These are phyloP conservation scores for Melipona beecheii DNA, from an alignment of 2,888 invertebrate species.

Conservation along the genomic window DNA sequence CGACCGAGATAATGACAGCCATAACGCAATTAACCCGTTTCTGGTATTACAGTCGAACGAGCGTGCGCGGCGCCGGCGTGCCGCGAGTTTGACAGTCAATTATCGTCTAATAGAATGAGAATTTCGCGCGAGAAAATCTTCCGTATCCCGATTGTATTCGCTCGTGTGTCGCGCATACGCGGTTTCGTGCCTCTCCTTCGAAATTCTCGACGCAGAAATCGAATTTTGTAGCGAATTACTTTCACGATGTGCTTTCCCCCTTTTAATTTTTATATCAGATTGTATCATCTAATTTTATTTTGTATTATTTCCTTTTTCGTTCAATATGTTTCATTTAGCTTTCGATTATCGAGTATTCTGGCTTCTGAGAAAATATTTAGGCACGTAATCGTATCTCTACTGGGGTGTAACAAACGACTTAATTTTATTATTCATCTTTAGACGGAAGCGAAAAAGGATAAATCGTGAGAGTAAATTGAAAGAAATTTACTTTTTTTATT, in stretches of 20 bases:
- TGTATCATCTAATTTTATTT: too few species aligned
- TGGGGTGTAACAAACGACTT: not conserved
- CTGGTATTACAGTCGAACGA: conserved; percentile 58
- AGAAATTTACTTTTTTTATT: too few species aligned
- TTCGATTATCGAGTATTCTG: too few species aligned
- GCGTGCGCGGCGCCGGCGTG: conserved; percentile 25
- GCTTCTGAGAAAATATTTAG: too few species aligned
- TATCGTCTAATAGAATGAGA: conserved; percentile 48
- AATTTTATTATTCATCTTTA: not conserved
- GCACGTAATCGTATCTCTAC: too few species aligned
- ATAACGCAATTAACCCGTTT: conserved; percentile 65
- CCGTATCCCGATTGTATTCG: not conserved
- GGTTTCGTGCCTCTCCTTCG: not conserved
- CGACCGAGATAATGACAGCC: conserved; percentile 65
- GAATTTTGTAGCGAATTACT: too few species aligned
- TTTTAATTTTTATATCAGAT: not conserved
- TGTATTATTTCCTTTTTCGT: too few species aligned
- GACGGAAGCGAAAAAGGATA: too few species aligned
- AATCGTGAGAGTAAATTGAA: too few species aligned
- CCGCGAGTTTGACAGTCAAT: conserved; percentile 58
- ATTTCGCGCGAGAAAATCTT: conserved; percentile 8
- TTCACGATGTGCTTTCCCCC: too few species aligned
- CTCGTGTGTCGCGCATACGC: not conserved
- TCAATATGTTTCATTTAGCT: too few species aligned
- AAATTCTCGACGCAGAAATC: not conserved